Percentiles rank a stretch among this genome's conserved stretches.
These are phyloP conservation scores for Isotomurus palustris DNA, from an alignment of 2,888 invertebrate genomes.

Conservation along the genomic window DNA sequence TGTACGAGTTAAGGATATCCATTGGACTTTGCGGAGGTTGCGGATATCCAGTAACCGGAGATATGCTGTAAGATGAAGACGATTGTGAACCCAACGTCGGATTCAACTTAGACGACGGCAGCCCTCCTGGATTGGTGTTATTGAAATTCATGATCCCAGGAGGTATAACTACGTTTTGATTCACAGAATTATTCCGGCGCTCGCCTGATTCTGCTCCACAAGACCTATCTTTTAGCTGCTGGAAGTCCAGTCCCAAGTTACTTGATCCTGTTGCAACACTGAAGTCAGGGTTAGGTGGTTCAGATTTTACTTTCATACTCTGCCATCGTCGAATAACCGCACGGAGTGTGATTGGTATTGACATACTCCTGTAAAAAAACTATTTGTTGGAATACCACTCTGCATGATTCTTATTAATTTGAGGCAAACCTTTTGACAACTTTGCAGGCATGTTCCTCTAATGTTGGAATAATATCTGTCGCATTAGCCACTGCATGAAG, in stretches of 20 bases:
- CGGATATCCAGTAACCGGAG: slow-evolving; percentile 19
- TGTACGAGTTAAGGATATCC: slow-evolving; percentile 1
- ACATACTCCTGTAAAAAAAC: slow-evolving; percentile 60
- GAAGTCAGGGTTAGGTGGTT: slow-evolving; percentile 41
- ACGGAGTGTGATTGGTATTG: slow-evolving; percentile 87
- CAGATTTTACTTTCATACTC: slow-evolving; percentile 58
- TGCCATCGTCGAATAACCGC: slow-evolving; percentile 83
- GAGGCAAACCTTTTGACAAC: slow-evolving; percentile 71
- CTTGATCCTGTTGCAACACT: slow-evolving; percentile 27
- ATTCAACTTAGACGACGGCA: too few species aligned
- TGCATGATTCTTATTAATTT: slow-evolving; percentile 5
- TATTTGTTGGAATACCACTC: neutral
- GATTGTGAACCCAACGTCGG: slow-evolving; percentile 11
- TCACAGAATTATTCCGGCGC: slow-evolving; percentile 4
- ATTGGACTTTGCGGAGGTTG: slow-evolving; percentile 10
- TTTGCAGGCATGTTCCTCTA: slow-evolving; percentile 51
- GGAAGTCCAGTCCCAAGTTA: slow-evolving; percentile 3
- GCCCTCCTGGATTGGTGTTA: neutral
- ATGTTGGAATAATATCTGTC: slow-evolving; percentile 43
- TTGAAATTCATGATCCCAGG: slow-evolving; percentile 8
- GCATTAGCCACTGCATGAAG: slow-evolving; percentile 55
- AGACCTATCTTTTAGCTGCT: slow-evolving; percentile 12
- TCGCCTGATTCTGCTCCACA: slow-evolving; percentile 35
- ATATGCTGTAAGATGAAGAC: slow-evolving; percentile 34
- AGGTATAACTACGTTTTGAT: slow-evolving; percentile 14